phyloP scores from a whole-genome alignment of 2,888 invertebrate species.

The Bimastos eiseni region DNA sequence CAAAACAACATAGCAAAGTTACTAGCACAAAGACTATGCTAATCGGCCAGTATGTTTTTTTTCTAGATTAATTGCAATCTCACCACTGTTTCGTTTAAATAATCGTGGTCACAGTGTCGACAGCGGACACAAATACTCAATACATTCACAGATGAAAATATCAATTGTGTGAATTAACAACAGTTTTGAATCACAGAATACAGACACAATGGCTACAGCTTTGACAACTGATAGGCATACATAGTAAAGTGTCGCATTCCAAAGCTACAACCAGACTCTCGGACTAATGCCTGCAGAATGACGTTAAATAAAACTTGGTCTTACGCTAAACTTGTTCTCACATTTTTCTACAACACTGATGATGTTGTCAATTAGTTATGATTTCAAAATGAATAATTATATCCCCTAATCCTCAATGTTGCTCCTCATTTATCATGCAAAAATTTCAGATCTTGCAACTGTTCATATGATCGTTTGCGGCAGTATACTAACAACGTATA shows the following conservation, averaged over 20 bases:
- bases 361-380: background rate
- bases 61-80: background rate
- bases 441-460: background rate
- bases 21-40: background rate
- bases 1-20: background rate
- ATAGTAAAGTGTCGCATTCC: too few species aligned
- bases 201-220: background rate
- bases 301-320: background rate
- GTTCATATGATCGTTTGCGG: background rate
- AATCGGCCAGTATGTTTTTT: background rate
- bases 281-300: background rate
- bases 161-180: background rate
- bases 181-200: background rate
- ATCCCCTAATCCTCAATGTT: background rate
- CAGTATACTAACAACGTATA: background rate
- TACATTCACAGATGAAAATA: background rate
- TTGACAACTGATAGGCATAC: background rate
- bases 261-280: background rate
- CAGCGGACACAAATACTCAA: background rate
- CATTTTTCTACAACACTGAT: background rate
- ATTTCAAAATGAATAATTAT: background rate
- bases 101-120: background rate
- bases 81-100: background rate
- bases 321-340: background rate
- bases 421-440: background rate